Base-by-base conservation (phyloP, 2,113 vertebrate genomes). In the Pelobates fuscus region DNA sequence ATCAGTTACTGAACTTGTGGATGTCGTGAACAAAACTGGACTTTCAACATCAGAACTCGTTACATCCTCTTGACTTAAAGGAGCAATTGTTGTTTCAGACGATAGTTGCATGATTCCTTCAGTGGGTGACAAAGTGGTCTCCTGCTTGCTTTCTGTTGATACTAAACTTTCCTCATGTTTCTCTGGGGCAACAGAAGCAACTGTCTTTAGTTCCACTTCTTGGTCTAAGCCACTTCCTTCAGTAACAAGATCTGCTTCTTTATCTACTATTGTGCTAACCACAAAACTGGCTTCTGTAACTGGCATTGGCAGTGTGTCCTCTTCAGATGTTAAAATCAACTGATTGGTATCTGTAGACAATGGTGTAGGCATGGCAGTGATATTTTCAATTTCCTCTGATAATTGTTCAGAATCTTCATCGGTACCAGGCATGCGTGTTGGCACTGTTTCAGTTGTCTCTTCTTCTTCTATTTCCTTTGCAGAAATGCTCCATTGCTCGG, bases 141-240 rank as follows among this genome's bases (percentile, higher is more conserved):
- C 81, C 84, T 80, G 26, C 72, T 81, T 79, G 77, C 71, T 80
- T 62, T 82, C 84, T 80, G 81, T 11, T 52, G 81, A 71, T 69
- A 73, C 58, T 67, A 82, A 78, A 77, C 85, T 55, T 72, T 76
- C 65, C 70, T 55, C 78, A 67, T 62, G 61, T 63, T 87, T 81
- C 80, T 77, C 67, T 78, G 82, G 73, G 37, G 82, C 72, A 54
- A 81, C 78, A 77, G 78, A 6, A 78, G 79, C 30, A 30, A 80
- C 15, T 77, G 80, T 71, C 59, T 44, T 81, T 62, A 41, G 64
- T 12, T 29, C 59, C 72, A 72, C 60, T 67, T 32, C 78, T 80
- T 81, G 77, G 2, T 60, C 83, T 26, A 68, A n/a, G 54, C 81
- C 60, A 69, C 83, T 87, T 70, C 82, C 84, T 81, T 88, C 84